phyloP scores from a whole-genome alignment of 2,888 invertebrate genomes.

The Plemyria rubiginata region DNA sequence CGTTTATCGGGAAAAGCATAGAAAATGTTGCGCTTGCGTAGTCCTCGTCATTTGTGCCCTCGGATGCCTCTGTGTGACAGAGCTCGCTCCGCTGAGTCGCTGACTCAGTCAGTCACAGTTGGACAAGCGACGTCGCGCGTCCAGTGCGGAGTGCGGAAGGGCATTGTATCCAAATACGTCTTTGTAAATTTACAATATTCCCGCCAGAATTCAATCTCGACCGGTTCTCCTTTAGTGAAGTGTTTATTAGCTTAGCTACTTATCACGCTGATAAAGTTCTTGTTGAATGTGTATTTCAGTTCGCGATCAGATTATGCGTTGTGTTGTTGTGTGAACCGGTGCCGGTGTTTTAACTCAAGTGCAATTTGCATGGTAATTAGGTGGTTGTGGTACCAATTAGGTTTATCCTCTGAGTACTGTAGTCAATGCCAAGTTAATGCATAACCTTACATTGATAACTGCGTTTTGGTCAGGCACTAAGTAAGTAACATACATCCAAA shows the following conservation, averaged over 20 bases:
- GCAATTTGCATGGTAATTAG: constrained; percentile 66
- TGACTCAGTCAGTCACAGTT: constrained; percentile 48
- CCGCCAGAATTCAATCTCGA: constrained; percentile 28
- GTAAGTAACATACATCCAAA: background rate
- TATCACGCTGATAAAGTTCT: constrained; percentile 6
- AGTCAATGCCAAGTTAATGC: constrained; percentile 66
- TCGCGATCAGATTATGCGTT: constrained; percentile 28
- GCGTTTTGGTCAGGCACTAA: constrained; percentile 1
- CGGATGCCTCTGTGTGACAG: constrained; percentile 49
- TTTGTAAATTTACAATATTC: constrained; percentile 25
- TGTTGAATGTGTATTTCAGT: constrained; percentile 19
- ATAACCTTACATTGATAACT: constrained; percentile 16
- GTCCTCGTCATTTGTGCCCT: constrained; percentile 63
- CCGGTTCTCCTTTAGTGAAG: constrained; percentile 18
- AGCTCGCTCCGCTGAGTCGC: constrained; percentile 45
- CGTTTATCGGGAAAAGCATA: constrained; percentile 64
- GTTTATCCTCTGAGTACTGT: constrained; percentile 55
- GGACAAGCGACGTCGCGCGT: constrained; percentile 58
- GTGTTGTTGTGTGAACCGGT: constrained; percentile 46
- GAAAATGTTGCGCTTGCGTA: constrained; percentile 77
- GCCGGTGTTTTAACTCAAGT: constrained; percentile 53
- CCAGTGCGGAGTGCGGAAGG: constrained; percentile 72
- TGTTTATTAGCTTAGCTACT: constrained; percentile 6
- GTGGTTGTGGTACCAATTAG: constrained; percentile 52
- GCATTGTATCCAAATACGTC: constrained; percentile 43